Conservation (phyloP, 1,140 invertebrate genomes). For the Holcopasites calliopsidis region DNA sequence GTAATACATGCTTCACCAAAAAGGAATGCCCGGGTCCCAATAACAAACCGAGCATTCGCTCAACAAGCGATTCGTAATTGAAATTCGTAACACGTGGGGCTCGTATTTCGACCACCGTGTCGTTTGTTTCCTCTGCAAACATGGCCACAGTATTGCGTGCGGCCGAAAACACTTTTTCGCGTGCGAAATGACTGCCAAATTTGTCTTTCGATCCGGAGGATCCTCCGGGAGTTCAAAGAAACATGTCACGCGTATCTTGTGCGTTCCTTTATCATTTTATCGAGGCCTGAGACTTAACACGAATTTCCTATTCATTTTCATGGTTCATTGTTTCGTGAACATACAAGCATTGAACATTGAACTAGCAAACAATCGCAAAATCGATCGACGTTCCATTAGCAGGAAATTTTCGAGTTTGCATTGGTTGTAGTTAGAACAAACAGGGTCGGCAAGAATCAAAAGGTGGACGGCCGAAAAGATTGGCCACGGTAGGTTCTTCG, state of each 20-base stretch:
- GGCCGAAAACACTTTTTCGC: slow-evolving; percentile 52
- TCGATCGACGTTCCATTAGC: slow-evolving; percentile 47
- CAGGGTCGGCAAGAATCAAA: slow-evolving; percentile 51
- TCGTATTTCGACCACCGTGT: slow-evolving; percentile 25
- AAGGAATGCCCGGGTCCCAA: slow-evolving; percentile 1
- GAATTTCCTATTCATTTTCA: too few species aligned
- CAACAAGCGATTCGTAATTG: slow-evolving; percentile 30
- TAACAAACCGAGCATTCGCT: not conserved
- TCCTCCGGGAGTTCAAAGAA: slow-evolving; percentile 22
- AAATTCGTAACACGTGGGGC: slow-evolving; percentile 46
- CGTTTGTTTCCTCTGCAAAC: slow-evolving; percentile 59
- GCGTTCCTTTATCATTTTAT: slow-evolving; percentile 13
- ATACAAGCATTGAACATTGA: too few species aligned
- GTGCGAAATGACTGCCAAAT: slow-evolving; percentile 29
- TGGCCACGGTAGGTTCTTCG: slow-evolving; percentile 33
- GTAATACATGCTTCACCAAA: slow-evolving; percentile 10
- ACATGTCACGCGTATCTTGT: slow-evolving; percentile 5
- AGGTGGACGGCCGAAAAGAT: slow-evolving; percentile 44
- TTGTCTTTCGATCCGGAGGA: not conserved
- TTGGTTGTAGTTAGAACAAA: slow-evolving; percentile 21
- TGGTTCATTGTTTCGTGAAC: too few species aligned
- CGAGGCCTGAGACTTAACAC: too few species aligned
- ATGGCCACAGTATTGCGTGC: slow-evolving; percentile 51
- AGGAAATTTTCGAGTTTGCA: slow-evolving; percentile 20
- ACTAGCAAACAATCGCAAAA: too few species aligned